Base-by-base conservation (phyloP, 2,113 vertebrate genomes). In the Ptilonorhynchus violaceus region DNA sequence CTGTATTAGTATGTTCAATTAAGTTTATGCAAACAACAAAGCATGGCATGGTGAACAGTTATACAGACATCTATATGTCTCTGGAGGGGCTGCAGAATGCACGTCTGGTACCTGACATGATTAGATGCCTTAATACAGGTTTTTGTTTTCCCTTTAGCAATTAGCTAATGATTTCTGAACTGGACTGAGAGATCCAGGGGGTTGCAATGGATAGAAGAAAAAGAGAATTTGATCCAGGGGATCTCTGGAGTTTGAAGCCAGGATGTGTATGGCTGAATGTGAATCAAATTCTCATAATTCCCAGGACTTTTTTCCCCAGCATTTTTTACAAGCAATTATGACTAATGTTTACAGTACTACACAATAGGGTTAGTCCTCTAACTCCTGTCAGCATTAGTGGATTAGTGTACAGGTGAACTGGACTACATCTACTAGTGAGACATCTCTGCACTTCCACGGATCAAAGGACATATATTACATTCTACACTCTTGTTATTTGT, bases 1-100 rank as follows among this genome's bases (percentile, higher is more conserved):
- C 62, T 55, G 46, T 74, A 60, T 68, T 58, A 92, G 35, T 41
- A 58, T 47, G 70, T 89, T 83, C 85, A 94, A 88, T 91, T 94
- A 86, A 80, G 50, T 83, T 86, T 74, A 88, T 63, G 82, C 77
- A 94, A 95, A 96, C 68, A 94, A 31, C 52, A 81, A 47, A 62
- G 49, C 82, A 69, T 23, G 81, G 69, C 56, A 56, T 20, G 6
- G 58, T 35, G 72, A 94, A 44, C 78, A 72, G 66, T 58, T 85
- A 47, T 9, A 63, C 15, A 66, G 78, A 66, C 22, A 62, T 60
- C 58, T 25, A 0, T 47, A 24, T 24, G 44, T 50, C 47, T 83
- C 66, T 77, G 56, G 47, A 84, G 67, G 44, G 27, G 27, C 30
- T 82, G 41, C 42, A 88, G 56, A 76, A 46, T 17, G 64, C 33